Evolutionary conservation across 2,888 invertebrate species (phyloP).

Genomic region (Gastracanthus pulcherrimus): DNA sequence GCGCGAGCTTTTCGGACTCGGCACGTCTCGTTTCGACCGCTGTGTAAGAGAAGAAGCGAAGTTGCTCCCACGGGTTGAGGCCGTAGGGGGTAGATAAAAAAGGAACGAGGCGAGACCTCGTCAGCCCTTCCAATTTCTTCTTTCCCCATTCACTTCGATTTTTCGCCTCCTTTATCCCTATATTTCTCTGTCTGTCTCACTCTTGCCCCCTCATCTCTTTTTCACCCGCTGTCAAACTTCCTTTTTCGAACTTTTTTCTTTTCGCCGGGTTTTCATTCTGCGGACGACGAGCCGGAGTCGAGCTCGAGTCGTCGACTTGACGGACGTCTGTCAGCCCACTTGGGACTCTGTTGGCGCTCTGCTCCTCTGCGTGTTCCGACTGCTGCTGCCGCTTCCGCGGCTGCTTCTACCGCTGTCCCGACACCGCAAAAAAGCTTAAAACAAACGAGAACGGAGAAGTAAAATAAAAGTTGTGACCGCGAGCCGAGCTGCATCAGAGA

Average conservation of each 20-base stretch:
- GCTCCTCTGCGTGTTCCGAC: too few relatives aligned
- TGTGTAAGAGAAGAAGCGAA: conserved; percentile 32
- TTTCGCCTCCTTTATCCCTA: conserved; percentile 28
- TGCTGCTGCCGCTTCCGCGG: too few relatives aligned
- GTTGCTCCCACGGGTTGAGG: conserved; percentile 48
- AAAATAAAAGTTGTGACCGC: too few relatives aligned
- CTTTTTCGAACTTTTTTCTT: conserved; percentile 27
- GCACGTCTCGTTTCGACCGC: conserved; percentile 32
- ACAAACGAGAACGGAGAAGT: conserved; percentile 16
- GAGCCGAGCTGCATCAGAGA: neutral
- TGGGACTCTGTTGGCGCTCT: conserved; percentile 50
- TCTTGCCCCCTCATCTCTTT: conserved; percentile 38
- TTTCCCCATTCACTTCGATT: conserved; percentile 57
- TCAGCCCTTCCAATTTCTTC: conserved; percentile 55
- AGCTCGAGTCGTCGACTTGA: conserved; percentile 52
- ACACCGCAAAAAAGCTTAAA: conserved; percentile 33
- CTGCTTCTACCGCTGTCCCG: neutral
- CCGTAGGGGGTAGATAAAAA: neutral
- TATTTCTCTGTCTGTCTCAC: conserved; percentile 26
- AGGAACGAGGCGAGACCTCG: conserved; percentile 58
- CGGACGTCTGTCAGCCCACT: conserved; percentile 58
- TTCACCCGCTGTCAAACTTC: conserved; percentile 45
- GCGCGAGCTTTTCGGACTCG: conserved; percentile 23
- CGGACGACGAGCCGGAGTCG: too few relatives aligned
- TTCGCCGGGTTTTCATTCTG: conserved; percentile 29